Percentiles rank a stretch among this genome's conserved stretches.
Conservation (phyloP, 1,140 invertebrate species). For the Periplaneta americana region DNA sequence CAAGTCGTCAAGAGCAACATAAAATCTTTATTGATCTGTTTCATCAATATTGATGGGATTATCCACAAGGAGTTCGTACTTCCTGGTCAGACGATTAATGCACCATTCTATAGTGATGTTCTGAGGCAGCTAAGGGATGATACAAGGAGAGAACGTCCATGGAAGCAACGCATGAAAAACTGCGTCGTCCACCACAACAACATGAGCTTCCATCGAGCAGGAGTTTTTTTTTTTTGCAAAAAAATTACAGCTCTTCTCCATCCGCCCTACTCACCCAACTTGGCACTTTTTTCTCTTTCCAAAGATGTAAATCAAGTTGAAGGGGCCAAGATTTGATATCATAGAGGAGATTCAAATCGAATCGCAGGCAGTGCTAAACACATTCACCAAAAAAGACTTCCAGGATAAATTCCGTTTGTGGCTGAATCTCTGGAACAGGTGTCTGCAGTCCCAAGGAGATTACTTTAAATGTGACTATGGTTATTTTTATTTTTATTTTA, state of each 20-base stretch:
- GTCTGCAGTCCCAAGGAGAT: neutral
- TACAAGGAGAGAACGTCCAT: neutral
- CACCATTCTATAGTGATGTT: neutral
- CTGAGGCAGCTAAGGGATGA: neutral
- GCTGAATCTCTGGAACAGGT: neutral
- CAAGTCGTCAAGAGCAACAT: too few species aligned
- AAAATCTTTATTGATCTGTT: too few species aligned
- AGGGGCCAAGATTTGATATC: slow-evolving; percentile 9
- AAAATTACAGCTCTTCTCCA: neutral
- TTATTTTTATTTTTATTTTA: too few species aligned
- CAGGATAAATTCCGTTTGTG: neutral
- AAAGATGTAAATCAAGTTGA: neutral
- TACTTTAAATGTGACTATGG: too few species aligned
- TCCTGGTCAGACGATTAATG: too few species aligned
- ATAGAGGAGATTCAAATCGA: slow-evolving; percentile 14
- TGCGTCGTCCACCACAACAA: neutral
- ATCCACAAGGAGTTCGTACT: neutral
- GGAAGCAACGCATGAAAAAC: neutral
- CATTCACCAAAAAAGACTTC: neutral
- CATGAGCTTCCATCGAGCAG: neutral
- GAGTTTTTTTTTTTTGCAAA: neutral
- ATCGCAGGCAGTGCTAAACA: slow-evolving; percentile 18
- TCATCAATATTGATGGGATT: too few species aligned
- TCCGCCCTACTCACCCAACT: slow-evolving; percentile 4
- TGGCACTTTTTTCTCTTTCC: slow-evolving; percentile 4